phyloP scores from a whole-genome alignment of 2,113 vertebrate genomes.

The Psittacara wagleri region DNA sequence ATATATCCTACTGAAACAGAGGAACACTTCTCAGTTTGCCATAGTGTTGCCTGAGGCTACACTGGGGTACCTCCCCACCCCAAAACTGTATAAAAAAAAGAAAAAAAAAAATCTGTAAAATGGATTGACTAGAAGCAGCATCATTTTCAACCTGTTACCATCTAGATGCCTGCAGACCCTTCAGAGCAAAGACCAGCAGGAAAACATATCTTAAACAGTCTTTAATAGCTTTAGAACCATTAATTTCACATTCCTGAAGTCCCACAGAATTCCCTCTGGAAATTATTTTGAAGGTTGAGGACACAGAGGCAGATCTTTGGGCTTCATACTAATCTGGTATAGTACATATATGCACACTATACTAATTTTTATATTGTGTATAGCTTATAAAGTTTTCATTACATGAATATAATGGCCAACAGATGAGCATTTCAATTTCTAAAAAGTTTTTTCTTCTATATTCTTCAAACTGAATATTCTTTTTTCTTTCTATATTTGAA shows the following conservation, averaged over 20 bases:
- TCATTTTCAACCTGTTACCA: neutral
- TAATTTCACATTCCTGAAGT: neutral
- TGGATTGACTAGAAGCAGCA: neutral
- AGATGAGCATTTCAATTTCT: neutral
- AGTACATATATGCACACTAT: too few species aligned
- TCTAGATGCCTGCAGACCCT: neutral
- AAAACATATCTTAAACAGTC: neutral
- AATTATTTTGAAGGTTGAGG: neutral
- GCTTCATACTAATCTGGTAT: neutral
- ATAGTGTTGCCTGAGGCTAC: neutral
- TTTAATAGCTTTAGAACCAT: neutral
- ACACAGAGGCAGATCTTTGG: neutral
- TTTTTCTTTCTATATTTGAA: neutral
- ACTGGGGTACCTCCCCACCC: rapidly evolving
- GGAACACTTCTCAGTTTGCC: neutral
- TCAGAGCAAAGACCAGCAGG: neutral
- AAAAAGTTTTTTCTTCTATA: neutral
- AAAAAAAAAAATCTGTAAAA: neutral
- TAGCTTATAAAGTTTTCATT: neutral
- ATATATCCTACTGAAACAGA: neutral
- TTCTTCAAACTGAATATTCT: neutral
- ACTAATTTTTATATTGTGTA: neutral
- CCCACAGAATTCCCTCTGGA: neutral
- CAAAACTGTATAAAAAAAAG: neutral
- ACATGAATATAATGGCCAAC: neutral